Evolutionary conservation across 2,113 vertebrate genomes (phyloP).

Genomic region (Crotalus helleri): DNA sequence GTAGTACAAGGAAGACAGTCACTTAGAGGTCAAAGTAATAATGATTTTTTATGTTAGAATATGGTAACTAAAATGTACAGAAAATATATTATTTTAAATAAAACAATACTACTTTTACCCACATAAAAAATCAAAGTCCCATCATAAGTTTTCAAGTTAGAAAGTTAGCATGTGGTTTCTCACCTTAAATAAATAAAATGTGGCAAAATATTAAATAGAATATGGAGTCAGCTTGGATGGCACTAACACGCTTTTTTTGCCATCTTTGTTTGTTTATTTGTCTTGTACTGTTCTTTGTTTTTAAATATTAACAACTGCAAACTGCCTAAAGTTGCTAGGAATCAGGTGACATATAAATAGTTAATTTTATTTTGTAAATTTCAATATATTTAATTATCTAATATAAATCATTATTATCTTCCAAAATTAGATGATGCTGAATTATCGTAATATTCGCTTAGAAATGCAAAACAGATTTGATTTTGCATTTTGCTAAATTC

Average conservation of each 20-base stretch:
- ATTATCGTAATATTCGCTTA: background rate
- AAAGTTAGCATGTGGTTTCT: background rate
- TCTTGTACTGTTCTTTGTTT: background rate
- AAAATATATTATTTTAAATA: background rate
- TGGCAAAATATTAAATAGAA: background rate
- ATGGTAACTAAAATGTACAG: slow-evolving; percentile 21
- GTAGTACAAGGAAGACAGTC: slow-evolving; percentile 29
- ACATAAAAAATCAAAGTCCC: slow-evolving; percentile 36
- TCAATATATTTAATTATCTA: background rate
- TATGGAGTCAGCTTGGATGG: background rate
- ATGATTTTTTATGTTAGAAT: slow-evolving; percentile 15
- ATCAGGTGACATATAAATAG: background rate
- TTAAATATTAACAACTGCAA: background rate
- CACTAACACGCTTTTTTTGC: background rate
- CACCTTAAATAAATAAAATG: background rate
- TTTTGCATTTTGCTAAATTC: background rate
- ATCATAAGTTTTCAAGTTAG: background rate
- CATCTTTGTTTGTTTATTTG: background rate
- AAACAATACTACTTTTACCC: slow-evolving; percentile 2
- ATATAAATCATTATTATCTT: background rate
- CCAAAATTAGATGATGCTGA: background rate
- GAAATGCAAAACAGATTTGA: background rate
- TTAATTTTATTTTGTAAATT: background rate
- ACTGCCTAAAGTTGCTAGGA: background rate
- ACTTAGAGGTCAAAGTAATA: slow-evolving; percentile 48